Base-by-base conservation (phyloP, 2,797 vertebrate genomes). In the Cheirogaleus major region DNA sequence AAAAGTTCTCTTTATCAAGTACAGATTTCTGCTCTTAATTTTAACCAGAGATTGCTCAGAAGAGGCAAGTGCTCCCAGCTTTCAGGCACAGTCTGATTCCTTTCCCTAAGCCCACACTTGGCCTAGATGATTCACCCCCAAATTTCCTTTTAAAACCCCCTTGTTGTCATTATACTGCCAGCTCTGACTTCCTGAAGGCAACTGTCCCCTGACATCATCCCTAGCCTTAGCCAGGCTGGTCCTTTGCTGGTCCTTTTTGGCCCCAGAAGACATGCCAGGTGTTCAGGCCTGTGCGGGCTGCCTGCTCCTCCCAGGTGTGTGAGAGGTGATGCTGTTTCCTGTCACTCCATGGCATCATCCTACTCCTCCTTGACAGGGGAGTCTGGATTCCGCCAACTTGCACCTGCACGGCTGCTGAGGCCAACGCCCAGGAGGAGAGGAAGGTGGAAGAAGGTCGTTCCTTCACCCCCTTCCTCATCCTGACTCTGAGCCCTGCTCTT, bases 11-110 rank as follows among this genome's bases (percentile, higher is more conserved):
- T 94, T 75, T 65, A 80, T 93, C 41, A 61, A 95, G 70, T 76
- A 80, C 41, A 89, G 75, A 63, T 79, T 88, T 96, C 87, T 96
- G 75, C 45, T 84, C 41, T 85, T 93, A 89, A 96, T 90, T 95
- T 92, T 95, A 91, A 91, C 18, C 57, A 94, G 91, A 92, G 50
- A 89, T 88, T 87, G 55, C 43, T 93, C 15, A 95, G 85, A 96
- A 59, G 8, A 43, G 76, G 63, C 75, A 61, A 73, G 3, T 85
- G 69, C 63, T 45, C 67, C 61, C 27, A 79, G 59, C 69, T 82
- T 86, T 80, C 32, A 48, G 45, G 18, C 4, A 75, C 57, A 27
- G 11, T 69, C n/a, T 35, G 50, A 61, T 73, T 79, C 18, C 61
- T 59, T 83, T 90, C 15, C 87, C 69, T 70, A 87, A 55, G 73